These are phyloP conservation scores for Platygyra sinensis DNA, from an alignment of 64 coral and sea anemone genomes.

Conservation along the genomic window DNA sequence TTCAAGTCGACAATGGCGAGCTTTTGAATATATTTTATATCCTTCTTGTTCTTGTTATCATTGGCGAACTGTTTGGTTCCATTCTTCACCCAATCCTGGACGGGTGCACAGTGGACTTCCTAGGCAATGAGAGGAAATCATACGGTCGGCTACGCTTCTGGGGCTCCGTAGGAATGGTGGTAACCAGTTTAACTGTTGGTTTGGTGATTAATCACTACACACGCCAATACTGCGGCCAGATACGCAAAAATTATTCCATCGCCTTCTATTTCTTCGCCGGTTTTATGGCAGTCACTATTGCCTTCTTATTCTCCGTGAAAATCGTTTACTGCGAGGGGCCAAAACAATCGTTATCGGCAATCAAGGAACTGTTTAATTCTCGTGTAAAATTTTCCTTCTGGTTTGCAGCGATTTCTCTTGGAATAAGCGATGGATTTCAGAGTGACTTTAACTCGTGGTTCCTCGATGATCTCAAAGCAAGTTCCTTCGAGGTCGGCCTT, in stretches of 20 bases:
- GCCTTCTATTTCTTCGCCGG: slow-evolving; percentile 35
- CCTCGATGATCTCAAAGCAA: slow-evolving; percentile 43
- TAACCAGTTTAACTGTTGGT: background rate
- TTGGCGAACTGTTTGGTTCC: slow-evolving; percentile 25
- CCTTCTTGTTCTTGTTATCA: slow-evolving; percentile 20
- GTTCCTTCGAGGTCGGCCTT: slow-evolving; percentile 4
- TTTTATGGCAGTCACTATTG: background rate
- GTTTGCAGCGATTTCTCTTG: slow-evolving; percentile 19
- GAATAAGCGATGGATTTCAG: slow-evolving; percentile 57
- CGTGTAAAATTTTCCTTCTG: slow-evolving; percentile 42
- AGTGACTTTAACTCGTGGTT: slow-evolving; percentile 53
- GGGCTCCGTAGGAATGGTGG: slow-evolving; percentile 29
- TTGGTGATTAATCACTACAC: slow-evolving; percentile 23
- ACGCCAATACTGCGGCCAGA: slow-evolving; percentile 1
- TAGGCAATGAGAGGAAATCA: slow-evolving; percentile 36
- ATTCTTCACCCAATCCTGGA: slow-evolving; percentile 41
- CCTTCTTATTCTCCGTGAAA: background rate
- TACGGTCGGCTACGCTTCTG: slow-evolving; percentile 47
- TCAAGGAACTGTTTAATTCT: slow-evolving; percentile 14
- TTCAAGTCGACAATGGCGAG: background rate
- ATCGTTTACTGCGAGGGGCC: slow-evolving; percentile 13
- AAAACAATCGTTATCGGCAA: background rate
- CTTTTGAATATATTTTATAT: slow-evolving; percentile 4
- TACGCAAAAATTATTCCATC: slow-evolving; percentile 17
- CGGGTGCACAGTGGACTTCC: slow-evolving; percentile 15